Percentiles rank a stretch among this genome's conserved stretches.
Conservation (phyloP, 1,140 invertebrate genomes). For the Magallana gigas region DNA sequence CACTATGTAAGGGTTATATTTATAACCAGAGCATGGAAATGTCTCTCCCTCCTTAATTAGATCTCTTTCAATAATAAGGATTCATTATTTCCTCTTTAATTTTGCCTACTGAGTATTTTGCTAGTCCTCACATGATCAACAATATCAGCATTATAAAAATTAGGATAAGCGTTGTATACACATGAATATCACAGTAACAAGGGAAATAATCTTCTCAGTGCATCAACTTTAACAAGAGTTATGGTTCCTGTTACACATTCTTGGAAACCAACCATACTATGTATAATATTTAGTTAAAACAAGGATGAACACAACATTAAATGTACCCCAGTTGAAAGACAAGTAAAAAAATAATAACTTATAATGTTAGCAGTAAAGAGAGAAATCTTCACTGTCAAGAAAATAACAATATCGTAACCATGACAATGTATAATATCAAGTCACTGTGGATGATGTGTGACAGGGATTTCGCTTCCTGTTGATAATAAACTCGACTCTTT, state of each 20-base stretch:
- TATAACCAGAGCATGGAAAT: too few relatives aligned
- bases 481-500: neutral
- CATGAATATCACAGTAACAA: constrained; percentile 30
- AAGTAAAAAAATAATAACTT: constrained; percentile 26
- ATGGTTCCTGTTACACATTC: neutral
- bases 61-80: too few relatives aligned
- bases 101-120: neutral
- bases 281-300: neutral
- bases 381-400: constrained; percentile 83
- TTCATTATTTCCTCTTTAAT: neutral
- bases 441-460: neutral
- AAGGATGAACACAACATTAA: constrained; percentile 26
- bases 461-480: neutral
- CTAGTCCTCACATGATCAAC: neutral
- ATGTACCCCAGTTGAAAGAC: constrained; percentile 31
- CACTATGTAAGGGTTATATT: neutral
- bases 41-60: too few relatives aligned
- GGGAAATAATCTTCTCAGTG: neutral
- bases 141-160: neutral
- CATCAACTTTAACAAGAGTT: constrained; percentile 15
- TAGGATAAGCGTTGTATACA: neutral
- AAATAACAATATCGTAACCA: constrained; percentile 29
- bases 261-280: neutral
- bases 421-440: neutral
- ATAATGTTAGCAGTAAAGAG: constrained; percentile 79